Percentiles rank a stretch among this genome's conserved stretches.
Conservation (phyloP, 2,888 invertebrate genomes). For the Hemistola chrysoprasaria region DNA sequence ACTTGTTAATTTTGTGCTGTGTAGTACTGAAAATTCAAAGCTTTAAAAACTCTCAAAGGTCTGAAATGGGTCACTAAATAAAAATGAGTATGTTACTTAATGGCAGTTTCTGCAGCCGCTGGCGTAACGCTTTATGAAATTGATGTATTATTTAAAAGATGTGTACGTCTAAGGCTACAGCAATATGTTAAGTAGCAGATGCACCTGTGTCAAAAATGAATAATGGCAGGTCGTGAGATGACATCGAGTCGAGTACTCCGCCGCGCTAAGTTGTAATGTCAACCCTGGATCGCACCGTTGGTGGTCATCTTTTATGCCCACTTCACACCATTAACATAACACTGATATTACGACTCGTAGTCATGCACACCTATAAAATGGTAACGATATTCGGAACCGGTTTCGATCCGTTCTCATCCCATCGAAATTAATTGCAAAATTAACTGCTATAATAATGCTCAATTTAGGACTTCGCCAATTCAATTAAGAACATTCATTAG, state of each 20-base stretch:
- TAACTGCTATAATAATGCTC: slow-evolving; percentile 30
- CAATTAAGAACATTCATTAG: slow-evolving; percentile 36
- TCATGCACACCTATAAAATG: slow-evolving; percentile 15
- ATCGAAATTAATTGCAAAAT: slow-evolving; percentile 30
- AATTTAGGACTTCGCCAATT: slow-evolving; percentile 31
- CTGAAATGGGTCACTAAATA: too few relatives aligned
- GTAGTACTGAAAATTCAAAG: too few relatives aligned
- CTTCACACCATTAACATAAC: slow-evolving; percentile 33
- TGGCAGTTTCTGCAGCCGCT: too few relatives aligned
- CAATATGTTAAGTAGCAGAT: slow-evolving; percentile 24
- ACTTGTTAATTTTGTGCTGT: too few relatives aligned
- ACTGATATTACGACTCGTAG: slow-evolving; percentile 24
- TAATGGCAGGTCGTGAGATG: slow-evolving; percentile 29
- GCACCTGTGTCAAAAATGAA: slow-evolving; percentile 24
- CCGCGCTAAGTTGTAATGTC: slow-evolving; percentile 43
- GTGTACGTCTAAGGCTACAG: slow-evolving; percentile 23
- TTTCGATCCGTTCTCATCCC: slow-evolving; percentile 20
- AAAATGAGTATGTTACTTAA: too few relatives aligned
- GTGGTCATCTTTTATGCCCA: slow-evolving; percentile 39
- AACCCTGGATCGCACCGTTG: slow-evolving; percentile 34
- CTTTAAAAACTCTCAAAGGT: too few relatives aligned
- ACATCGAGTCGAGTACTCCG: slow-evolving; percentile 32
- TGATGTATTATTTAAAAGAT: slow-evolving; percentile 28
- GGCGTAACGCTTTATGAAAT: too few relatives aligned
- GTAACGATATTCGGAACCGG: slow-evolving; percentile 11